Percentiles rank a stretch among this genome's conserved stretches.
These are phyloP conservation scores for Euspilapteryx auroguttella DNA, from an alignment of 2,888 invertebrate species.

Conservation along the genomic window DNA sequence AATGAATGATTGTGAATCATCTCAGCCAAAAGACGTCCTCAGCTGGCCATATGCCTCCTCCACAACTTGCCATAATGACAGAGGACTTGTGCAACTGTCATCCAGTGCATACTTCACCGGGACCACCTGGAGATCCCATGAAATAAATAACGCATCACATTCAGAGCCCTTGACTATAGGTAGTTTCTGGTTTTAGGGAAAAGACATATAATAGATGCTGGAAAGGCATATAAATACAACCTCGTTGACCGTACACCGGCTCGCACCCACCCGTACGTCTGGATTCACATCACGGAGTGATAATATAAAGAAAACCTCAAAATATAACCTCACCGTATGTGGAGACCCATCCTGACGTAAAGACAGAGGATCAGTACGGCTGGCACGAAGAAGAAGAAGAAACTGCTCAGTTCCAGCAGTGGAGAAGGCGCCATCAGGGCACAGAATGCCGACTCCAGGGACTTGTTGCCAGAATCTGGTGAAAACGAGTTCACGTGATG, in stretches of 20 bases:
- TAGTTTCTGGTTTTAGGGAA: too few relatives aligned
- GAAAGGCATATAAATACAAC: too few relatives aligned
- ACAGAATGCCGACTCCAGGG: conserved; percentile 80
- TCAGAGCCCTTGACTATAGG: too few relatives aligned
- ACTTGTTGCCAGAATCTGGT: conserved; percentile 51
- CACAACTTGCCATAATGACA: too few relatives aligned
- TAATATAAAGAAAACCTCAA: neutral
- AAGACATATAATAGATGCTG: too few relatives aligned
- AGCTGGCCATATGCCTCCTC: neutral
- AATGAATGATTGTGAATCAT: neutral
- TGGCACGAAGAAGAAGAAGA: conserved; percentile 80
- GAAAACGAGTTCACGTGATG: too few relatives aligned
- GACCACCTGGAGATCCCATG: too few relatives aligned
- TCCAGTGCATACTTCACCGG: too few relatives aligned
- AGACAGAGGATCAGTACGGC: conserved; percentile 72
- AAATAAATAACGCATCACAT: too few relatives aligned
- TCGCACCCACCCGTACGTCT: too few relatives aligned
- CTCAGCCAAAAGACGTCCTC: neutral
- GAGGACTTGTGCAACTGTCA: too few relatives aligned
- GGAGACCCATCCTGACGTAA: conserved; percentile 77
- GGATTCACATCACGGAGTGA: neutral
- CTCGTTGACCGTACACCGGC: too few relatives aligned
- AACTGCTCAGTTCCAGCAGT: conserved; percentile 77
- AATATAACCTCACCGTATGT: conserved; percentile 50
- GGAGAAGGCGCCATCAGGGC: conserved; percentile 71